Evolutionary conservation across 2,797 vertebrate species (phyloP).

Genomic region (Arrhamphus sclerolepis): DNA sequence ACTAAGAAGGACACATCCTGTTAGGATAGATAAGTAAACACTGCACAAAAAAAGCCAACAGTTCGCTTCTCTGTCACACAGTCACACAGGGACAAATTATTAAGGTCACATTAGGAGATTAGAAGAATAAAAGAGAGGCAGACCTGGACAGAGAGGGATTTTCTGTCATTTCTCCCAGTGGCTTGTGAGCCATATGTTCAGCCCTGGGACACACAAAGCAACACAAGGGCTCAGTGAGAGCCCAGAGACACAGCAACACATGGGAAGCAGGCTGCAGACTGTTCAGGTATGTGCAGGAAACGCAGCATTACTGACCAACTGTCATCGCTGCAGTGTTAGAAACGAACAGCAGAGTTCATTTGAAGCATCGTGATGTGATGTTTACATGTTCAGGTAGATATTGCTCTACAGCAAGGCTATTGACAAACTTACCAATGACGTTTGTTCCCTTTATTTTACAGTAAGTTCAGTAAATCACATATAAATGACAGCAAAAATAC

Average conservation of each 20-base stretch:
- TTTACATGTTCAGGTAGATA: constrained; percentile 7
- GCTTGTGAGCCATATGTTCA: constrained; percentile 67
- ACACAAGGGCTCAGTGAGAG: constrained; percentile 43
- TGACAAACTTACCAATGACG: constrained; percentile 17
- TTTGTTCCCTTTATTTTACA: constrained; percentile 22
- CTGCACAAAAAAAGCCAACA: constrained; percentile 22
- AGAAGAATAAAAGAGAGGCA: constrained; percentile 38
- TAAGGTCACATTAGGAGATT: constrained; percentile 61
- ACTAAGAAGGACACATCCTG: constrained; percentile 26
- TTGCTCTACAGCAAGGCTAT: constrained; percentile 5
- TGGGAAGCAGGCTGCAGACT: constrained; percentile 45
- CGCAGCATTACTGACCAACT: constrained; percentile 9
- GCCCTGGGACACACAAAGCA: constrained; percentile 62
- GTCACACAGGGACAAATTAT: constrained; percentile 59
- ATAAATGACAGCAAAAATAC: constrained; percentile 21
- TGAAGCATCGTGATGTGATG: constrained; percentile 16
- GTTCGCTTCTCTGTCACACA: constrained; percentile 43
- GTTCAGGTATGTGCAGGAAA: constrained; percentile 30
- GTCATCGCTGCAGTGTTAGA: background rate
- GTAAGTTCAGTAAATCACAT: constrained; percentile 8
- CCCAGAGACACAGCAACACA: constrained; percentile 37
- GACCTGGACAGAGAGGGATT: constrained; percentile 37
- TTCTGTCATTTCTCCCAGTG: constrained; percentile 60
- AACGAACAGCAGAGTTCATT: constrained; percentile 6
- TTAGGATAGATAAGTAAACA: constrained; percentile 36